Base-by-base conservation (phyloP, 30 jellyfish, hydroid and myxozoan species). In the Phacellophora camtschatica region DNA sequence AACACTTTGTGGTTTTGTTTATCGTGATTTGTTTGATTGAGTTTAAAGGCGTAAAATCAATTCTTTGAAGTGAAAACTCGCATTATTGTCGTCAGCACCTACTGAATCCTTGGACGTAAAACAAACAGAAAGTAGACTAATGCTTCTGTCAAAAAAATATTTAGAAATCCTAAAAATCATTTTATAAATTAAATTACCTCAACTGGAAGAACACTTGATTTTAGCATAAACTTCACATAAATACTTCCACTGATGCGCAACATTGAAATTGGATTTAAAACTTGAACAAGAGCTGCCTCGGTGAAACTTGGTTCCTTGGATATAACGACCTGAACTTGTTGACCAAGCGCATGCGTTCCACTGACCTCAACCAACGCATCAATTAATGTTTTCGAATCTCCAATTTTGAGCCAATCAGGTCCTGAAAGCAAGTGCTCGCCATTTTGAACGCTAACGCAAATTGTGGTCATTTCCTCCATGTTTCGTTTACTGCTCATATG, bases 341-440 rank as follows among this genome's bases (percentile, higher is more conserved):
- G 96, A 0, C 98, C 98, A 28, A 92, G 88, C 11, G 92, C 90
- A 36, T 66, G 84, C 34, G 94, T 92, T 1, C 97, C 98, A 48
- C 96, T 79, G 54, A 86, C 97, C 62, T 92, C 97, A 12, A 92
- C 92, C 27, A 92, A 82, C 28, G 81, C 96, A 51, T 92, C 98
- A 48, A 92, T 81, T 56, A 92, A 51, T 2, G 94, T 85, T 45
- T 65, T 85, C 31, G 92, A 67, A 58, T 70, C 81, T 22, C 66
- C 96, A 16, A 81, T 84, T 66, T 92, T 96, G 55, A 86, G 78
- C 98, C 98, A 92, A 28, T 92, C 98, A 9, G 98, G 98, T 6
- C 98, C 98, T 30, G 88, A 92, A 15, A 92, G 56, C 51, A 48
- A 8, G 55, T 86, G 88, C 30, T 92, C 96, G 13, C 96, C 96